Base-by-base conservation (phyloP, 1,140 invertebrate species). In the Platorchestia sp. region DNA sequence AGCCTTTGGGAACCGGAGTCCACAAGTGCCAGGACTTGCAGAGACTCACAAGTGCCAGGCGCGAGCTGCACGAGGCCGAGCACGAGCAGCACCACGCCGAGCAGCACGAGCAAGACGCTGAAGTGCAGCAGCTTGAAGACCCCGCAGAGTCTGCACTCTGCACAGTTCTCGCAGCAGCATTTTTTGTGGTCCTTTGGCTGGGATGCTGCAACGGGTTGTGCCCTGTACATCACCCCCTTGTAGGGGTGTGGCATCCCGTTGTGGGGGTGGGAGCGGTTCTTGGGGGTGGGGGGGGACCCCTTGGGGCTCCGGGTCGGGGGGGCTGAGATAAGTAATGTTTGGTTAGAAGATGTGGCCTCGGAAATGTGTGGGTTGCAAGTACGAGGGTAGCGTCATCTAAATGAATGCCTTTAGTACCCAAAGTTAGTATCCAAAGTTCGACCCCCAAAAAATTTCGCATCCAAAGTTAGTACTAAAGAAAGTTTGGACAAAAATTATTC, bases 281-380 rank as follows among this genome's bases (percentile, higher is more conserved):
- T 45, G 91, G n/a, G 75, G 44, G 14, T 75, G 75, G 91, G 6
- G 91, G 91, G 95, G 45, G 45, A 89, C 42, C 10, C 41, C 45
- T 45, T 45, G 16, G 90, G 95, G 41, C 86, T 93, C 42, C 96
- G 91, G 47, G 95, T 95, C 10, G 41, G 75, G 40, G 47, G 90
- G 97, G 53, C 97, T 97, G 95, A 98, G 97, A 97, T 98, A 96
- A 3, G 1, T 1, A 75, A 36, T 22, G 27, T 75, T 75, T 10
- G 59, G 3, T 75, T 22, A 75, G 59, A 75, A 10, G 7, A 51
- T 10, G 47, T 19, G 6, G 47, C 47, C 6, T 51, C 47, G 19
- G 47, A 51, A 51, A 51, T 10, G 6, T 51, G 7, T 51, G 7
- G 47, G 19, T 51, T n/a, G n/a, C n/a, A 51, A 10, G 47, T 19